Percentiles rank a stretch among this genome's conserved stretches.
Evolutionary conservation across 2,797 vertebrate genomes (phyloP).

Genomic region (Hirundo rustica): DNA sequence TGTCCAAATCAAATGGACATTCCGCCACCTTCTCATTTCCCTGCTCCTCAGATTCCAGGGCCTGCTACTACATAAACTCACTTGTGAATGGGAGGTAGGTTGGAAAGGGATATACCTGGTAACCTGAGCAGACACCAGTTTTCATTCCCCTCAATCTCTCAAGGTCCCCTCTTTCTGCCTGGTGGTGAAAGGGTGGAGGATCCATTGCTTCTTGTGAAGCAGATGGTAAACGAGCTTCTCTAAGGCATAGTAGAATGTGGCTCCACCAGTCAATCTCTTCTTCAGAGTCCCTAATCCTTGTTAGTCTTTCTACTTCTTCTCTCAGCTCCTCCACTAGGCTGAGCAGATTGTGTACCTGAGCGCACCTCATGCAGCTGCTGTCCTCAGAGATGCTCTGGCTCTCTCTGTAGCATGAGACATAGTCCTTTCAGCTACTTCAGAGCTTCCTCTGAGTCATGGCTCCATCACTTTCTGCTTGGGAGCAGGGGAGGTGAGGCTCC

Average conservation of each 20-base stretch:
- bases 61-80: background rate
- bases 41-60: background rate
- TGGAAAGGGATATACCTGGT: background rate
- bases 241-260: background rate
- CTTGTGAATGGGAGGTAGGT: too few species aligned
- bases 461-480: background rate
- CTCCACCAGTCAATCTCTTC: background rate
- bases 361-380: background rate
- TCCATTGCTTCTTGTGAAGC: background rate
- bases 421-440: background rate
- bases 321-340: background rate
- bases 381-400: background rate
- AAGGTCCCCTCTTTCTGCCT: background rate
- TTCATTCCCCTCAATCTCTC: background rate
- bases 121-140: fast-evolving
- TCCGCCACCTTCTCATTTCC: background rate
- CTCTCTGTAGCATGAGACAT: fast-evolving
- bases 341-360: background rate
- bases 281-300: background rate
- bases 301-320: background rate
- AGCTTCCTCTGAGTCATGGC: background rate
- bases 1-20: background rate
- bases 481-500: background rate
- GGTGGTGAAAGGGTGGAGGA: background rate
- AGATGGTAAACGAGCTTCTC: background rate